phyloP scores from a whole-genome alignment of 2,888 invertebrate species.

The Euphydryas editha region DNA sequence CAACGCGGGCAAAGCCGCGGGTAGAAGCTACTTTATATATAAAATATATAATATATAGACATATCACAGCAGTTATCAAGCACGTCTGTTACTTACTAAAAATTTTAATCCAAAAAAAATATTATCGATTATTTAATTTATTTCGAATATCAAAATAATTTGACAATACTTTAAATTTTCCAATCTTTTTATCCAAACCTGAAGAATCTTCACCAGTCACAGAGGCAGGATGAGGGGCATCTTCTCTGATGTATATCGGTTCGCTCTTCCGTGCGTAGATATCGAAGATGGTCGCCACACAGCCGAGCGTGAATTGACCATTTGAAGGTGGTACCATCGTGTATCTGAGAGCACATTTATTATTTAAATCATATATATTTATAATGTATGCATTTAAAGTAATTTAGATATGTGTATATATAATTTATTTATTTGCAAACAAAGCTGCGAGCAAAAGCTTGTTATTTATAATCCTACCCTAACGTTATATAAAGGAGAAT shows the following conservation, averaged over 20 bases:
- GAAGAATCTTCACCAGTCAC: conserved; percentile 78
- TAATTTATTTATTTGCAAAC: too few relatives aligned
- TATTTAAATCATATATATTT: background rate
- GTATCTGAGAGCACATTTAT: conserved; percentile 52
- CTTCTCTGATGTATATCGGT: conserved; percentile 80
- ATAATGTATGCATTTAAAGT: background rate
- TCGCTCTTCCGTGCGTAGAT: conserved; percentile 83
- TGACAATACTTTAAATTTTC: background rate
- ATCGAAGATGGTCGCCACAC: conserved; percentile 84
- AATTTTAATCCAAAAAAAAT: too few relatives aligned
- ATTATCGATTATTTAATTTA: too few relatives aligned
- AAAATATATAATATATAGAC: too few relatives aligned
- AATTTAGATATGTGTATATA: background rate
- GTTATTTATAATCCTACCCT: too few relatives aligned
- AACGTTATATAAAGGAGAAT: too few relatives aligned
- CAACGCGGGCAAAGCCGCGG: too few relatives aligned
- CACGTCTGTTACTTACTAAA: too few relatives aligned
- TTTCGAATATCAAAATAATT: too few relatives aligned
- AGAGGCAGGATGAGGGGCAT: conserved; percentile 80
- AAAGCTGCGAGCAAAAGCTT: too few relatives aligned
- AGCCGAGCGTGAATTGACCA: conserved; percentile 81
- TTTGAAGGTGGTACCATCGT: conserved; percentile 66
- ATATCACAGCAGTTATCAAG: too few relatives aligned
- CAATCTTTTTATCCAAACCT: conserved; percentile 38
- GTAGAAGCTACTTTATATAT: too few relatives aligned